Evolutionary conservation across 1,140 invertebrate species (phyloP).

Genomic region (Papilio helenus): DNA sequence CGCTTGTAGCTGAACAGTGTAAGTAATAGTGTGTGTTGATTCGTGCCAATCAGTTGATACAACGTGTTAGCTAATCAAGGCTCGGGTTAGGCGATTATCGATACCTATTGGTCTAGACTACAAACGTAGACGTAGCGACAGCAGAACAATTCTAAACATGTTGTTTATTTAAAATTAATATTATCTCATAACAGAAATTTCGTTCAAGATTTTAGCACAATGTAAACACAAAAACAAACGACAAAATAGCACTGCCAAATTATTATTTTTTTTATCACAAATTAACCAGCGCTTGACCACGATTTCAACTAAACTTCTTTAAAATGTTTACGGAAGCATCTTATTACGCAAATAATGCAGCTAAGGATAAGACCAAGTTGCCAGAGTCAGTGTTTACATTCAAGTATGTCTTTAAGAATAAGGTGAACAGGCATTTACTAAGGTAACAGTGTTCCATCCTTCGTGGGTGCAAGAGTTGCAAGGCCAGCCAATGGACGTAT

Average conservation of each 20-base stretch:
- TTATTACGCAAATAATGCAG: too few relatives aligned
- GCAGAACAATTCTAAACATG: slow-evolving; percentile 45
- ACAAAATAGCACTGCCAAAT: background rate
- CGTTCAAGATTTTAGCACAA: too few relatives aligned
- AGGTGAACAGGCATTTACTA: background rate
- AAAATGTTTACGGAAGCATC: background rate
- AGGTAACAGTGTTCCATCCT: background rate
- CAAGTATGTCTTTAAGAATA: background rate
- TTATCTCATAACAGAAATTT: too few relatives aligned
- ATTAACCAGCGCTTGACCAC: too few relatives aligned
- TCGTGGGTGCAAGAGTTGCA: background rate
- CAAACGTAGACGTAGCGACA: slow-evolving; percentile 53
- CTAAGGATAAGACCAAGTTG: background rate
- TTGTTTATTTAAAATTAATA: background rate
- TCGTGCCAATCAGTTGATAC: slow-evolving; percentile 24
- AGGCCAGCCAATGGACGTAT: background rate
- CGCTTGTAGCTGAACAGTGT: slow-evolving; percentile 37
- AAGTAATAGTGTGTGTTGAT: slow-evolving; percentile 8
- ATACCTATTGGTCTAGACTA: slow-evolving; percentile 59
- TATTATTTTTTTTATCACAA: too few relatives aligned
- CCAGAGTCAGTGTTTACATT: background rate
- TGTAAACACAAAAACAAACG: too few relatives aligned
- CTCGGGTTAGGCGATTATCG: slow-evolving; percentile 54
- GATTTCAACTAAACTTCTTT: background rate
- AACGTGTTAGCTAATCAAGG: slow-evolving; percentile 42